These are phyloP conservation scores for Neodiprion fabricii DNA, from an alignment of 1,140 invertebrate genomes.

Conservation along the genomic window DNA sequence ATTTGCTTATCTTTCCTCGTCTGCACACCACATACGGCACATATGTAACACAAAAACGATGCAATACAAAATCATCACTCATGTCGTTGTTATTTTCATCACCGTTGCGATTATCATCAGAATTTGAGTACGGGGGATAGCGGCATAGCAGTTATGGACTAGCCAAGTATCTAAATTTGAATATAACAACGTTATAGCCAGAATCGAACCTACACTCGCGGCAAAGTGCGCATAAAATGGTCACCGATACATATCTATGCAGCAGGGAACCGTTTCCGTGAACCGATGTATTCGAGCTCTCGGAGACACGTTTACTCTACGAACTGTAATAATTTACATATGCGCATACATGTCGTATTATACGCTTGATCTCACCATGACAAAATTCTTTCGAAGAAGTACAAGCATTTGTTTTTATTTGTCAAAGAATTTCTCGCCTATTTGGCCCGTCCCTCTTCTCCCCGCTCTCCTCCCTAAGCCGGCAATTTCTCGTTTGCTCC, in stretches of 20 bases:
- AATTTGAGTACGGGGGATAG: slow-evolving; percentile 33
- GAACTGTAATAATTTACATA: slow-evolving; percentile 12
- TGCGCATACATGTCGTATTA: not conserved
- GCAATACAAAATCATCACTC: no score
- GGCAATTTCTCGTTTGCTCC: no score
- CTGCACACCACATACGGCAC: no score
- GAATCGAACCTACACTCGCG: slow-evolving; percentile 41
- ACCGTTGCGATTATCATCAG: not conserved
- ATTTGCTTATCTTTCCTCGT: no score
- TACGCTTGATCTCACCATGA: not conserved
- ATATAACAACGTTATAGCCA: slow-evolving; percentile 50
- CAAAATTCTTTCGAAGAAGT: no score
- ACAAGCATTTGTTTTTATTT: no score
- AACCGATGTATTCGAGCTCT: not conserved
- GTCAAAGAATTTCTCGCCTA: no score
- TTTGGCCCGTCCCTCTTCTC: no score
- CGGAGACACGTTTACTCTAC: slow-evolving; percentile 12
- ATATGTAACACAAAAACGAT: no score
- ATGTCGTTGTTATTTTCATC: no score
- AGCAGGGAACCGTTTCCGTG: not conserved
- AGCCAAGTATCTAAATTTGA: slow-evolving; percentile 57
- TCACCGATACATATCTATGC: slow-evolving; percentile 52
- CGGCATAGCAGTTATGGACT: slow-evolving; percentile 54
- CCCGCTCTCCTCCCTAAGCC: no score
- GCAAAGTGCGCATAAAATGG: slow-evolving; percentile 43